Evolutionary conservation across 2,113 vertebrate species (phyloP).

Genomic region (Hemichromis elongatus): DNA sequence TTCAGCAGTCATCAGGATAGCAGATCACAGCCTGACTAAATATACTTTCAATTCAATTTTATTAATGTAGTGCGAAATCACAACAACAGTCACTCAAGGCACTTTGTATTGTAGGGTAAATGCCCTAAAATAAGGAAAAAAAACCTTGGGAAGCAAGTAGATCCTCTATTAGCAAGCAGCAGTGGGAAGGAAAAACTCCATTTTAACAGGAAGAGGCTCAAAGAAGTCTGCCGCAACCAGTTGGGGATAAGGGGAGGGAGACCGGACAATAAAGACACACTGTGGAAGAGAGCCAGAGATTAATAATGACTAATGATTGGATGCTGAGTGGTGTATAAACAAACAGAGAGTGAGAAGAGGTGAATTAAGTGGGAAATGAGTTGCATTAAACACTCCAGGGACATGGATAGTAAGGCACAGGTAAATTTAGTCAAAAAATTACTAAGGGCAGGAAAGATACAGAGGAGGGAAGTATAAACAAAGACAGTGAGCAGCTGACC

Average conservation of each 20-base stretch:
- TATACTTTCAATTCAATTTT: not conserved
- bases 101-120: not conserved
- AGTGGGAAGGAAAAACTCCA: not conserved
- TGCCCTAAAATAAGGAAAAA: not conserved
- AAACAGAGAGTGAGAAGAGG: not conserved
- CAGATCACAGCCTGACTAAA: not conserved
- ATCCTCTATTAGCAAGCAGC: not conserved
- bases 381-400: not conserved
- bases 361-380: not conserved
- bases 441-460: not conserved
- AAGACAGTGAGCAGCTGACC: not conserved
- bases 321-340: not conserved
- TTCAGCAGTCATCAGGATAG: not conserved
- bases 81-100: not conserved
- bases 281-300: no score
- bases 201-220: not conserved
- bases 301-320: no score
- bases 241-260: not conserved
- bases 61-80: not conserved
- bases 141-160: not conserved
- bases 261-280: no score
- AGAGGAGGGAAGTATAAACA: not conserved
- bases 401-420: not conserved
- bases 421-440: not conserved
- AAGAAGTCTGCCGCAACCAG: not conserved